These are phyloP conservation scores for Microctenopoma lineatum DNA, from an alignment of 2,797 vertebrate genomes.

Conservation along the genomic window DNA sequence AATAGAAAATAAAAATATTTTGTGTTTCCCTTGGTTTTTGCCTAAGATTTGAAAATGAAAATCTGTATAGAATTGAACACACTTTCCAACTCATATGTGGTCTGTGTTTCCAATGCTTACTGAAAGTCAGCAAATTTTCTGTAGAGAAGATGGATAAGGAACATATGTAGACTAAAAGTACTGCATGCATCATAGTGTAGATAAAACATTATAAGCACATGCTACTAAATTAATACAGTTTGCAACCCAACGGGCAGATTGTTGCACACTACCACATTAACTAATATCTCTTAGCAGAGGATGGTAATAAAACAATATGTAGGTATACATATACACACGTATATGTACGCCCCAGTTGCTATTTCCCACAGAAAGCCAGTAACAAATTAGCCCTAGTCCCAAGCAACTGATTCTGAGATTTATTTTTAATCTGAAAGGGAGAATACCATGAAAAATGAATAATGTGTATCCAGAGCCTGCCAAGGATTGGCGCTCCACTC, in stretches of 20 bases:
- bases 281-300: not conserved
- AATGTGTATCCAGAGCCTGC: slow-evolving; percentile 23
- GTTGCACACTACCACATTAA: not conserved
- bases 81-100: no score
- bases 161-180: no score
- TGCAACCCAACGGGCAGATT: not conserved
- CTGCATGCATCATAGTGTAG: not conserved
- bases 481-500: slow-evolving; percentile 26
- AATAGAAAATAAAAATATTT: not conserved
- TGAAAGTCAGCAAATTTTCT: no score
- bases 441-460: slow-evolving; percentile 62
- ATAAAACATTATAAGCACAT: not conserved
- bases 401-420: slow-evolving; percentile 18
- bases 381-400: slow-evolving; percentile 26
- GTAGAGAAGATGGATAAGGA: no score
- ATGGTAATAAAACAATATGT: not conserved
- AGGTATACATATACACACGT: no score
- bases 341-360: slow-evolving; percentile 19
- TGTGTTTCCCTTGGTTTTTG: not conserved
- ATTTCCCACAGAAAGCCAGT: slow-evolving; percentile 21
- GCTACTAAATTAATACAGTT: not conserved
- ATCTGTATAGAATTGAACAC: rapidly evolving
- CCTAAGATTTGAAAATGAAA: not conserved
- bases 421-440: slow-evolving; percentile 32
- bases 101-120: no score